Evolutionary conservation across 2,113 vertebrate genomes (phyloP).

Genomic region (Saccopteryx leptura): DNA sequence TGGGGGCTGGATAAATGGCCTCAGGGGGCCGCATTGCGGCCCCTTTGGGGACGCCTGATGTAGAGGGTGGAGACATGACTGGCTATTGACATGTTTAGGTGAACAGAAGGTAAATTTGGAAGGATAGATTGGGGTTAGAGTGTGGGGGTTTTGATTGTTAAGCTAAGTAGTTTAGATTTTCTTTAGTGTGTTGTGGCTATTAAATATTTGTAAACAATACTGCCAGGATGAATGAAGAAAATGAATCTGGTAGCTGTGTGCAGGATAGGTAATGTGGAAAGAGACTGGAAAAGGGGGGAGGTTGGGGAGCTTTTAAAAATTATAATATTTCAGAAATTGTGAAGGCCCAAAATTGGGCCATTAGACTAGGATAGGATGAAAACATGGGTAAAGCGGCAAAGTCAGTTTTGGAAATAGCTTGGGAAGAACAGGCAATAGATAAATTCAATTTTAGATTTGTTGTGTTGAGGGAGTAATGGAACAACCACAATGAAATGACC

Average conservation of each 20-base stretch:
- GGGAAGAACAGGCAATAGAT: constrained; percentile 29
- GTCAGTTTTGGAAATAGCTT: constrained; percentile 56
- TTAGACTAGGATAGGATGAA: constrained; percentile 43
- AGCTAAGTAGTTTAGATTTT: constrained; percentile 22
- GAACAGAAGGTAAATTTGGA: constrained; percentile 40
- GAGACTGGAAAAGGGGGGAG: background rate
- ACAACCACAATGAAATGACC: background rate
- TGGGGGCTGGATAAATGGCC: no score
- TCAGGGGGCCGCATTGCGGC: no score
- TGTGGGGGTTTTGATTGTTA: constrained; percentile 46
- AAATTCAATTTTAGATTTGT: constrained; percentile 46
- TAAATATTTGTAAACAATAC: constrained; percentile 49
- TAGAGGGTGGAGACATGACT: background rate
- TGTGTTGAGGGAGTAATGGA: constrained; percentile 37
- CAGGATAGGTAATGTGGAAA: background rate
- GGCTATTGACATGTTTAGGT: constrained; percentile 14
- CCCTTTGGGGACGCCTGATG: no score
- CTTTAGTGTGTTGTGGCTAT: constrained; percentile 1
- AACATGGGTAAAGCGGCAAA: background rate
- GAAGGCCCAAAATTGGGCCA: background rate
- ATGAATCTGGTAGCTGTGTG: constrained; percentile 3
- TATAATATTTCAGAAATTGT: constrained; percentile 15
- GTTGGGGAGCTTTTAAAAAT: background rate
- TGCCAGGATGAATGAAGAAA: constrained; percentile 38
- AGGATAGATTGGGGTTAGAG: constrained; percentile 10